Conservation (phyloP, 2,113 vertebrate species). For the Leptodactylus fuscus region DNA sequence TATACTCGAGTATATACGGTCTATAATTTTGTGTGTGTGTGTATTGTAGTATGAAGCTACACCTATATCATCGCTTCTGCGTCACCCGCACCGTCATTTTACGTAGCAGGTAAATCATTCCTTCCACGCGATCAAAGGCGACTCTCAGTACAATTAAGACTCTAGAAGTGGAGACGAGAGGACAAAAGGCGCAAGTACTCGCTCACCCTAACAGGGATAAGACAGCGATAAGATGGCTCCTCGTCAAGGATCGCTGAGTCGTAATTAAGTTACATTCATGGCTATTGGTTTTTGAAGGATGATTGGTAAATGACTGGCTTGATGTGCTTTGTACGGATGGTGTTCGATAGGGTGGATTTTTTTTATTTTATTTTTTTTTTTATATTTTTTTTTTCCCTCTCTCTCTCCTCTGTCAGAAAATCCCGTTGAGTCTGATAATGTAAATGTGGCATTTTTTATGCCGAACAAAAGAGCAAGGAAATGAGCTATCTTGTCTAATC, state of each 20-base stretch:
- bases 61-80: background rate
- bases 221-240: slow-evolving; percentile 86
- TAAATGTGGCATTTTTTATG: slow-evolving; percentile 88
- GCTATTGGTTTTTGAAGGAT: slow-evolving; percentile 85
- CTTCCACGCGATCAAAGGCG: slow-evolving; percentile 65
- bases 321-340: slow-evolving; percentile 80
- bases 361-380: slow-evolving; percentile 46
- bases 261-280: slow-evolving; percentile 89
- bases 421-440: slow-evolving; percentile 92
- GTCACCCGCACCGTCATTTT: background rate
- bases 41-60: no score
- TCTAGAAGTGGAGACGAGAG: slow-evolving; percentile 74
- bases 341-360: slow-evolving; percentile 75
- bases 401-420: slow-evolving; percentile 81
- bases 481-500: slow-evolving; percentile 99
- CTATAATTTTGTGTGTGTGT: no score
- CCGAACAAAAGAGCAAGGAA: slow-evolving; percentile 94
- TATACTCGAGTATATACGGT: no score
- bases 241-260: slow-evolving; percentile 85
- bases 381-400: background rate
- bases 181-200: slow-evolving; percentile 74
- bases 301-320: slow-evolving; percentile 89
- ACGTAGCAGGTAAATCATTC: background rate
- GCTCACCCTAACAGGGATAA: slow-evolving; percentile 80
- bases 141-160: slow-evolving; percentile 81